A percentile compares a stretch with the other conserved stretches of the same genome.
Conservation (phyloP, 2,113 vertebrate genomes). For the Cnemophilus loriae region DNA sequence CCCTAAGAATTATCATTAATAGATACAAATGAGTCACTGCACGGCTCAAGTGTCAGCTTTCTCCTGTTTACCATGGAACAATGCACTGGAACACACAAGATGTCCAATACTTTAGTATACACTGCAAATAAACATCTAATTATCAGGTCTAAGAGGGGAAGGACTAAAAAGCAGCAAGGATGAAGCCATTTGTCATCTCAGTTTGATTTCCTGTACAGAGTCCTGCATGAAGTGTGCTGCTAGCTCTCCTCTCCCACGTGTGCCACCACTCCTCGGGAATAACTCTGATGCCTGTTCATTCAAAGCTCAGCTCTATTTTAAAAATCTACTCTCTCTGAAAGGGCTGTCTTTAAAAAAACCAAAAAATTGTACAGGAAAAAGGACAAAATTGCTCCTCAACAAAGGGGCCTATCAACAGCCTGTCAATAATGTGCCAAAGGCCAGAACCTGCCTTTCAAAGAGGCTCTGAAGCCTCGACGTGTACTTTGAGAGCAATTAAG, state of each 20-base stretch:
- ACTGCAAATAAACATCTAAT: neutral
- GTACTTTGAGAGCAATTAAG: conserved; percentile 63
- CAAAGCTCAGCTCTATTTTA: conserved; percentile 1
- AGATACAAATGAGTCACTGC: neutral
- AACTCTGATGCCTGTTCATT: conserved; percentile 7
- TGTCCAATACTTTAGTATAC: neutral
- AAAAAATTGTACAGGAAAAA: conserved; percentile 49
- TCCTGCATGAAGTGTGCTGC: neutral
- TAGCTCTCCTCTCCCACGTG: neutral
- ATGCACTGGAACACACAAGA: neutral
- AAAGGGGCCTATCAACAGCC: conserved; percentile 56
- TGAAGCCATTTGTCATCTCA: neutral
- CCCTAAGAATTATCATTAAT: neutral
- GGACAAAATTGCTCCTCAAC: conserved; percentile 63
- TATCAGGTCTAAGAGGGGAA: neutral
- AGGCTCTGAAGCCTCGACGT: neutral
- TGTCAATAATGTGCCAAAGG: conserved; percentile 67
- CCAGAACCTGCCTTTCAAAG: conserved; percentile 57
- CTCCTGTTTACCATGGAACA: neutral
- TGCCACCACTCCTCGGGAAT: neutral
- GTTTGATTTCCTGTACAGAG: neutral
- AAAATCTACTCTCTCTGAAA: conserved; percentile 40
- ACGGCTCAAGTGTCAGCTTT: neutral
- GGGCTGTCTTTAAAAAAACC: conserved; percentile 3
- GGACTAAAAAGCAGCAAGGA: neutral